Base-by-base conservation (phyloP, 2,888 invertebrate species). In the Apamea monoglypha region DNA sequence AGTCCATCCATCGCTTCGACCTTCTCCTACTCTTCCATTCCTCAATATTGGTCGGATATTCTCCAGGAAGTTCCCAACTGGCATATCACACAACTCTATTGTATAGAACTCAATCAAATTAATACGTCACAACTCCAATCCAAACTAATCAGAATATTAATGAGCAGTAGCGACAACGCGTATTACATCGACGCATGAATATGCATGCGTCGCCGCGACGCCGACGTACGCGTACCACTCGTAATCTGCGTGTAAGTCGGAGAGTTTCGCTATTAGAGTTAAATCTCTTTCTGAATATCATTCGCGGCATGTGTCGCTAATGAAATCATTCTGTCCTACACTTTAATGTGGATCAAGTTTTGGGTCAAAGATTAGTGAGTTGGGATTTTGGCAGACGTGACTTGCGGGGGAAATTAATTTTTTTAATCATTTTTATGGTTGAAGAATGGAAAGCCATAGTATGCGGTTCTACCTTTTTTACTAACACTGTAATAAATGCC, bases 301-400 rank as follows among this genome's bases (percentile, higher is more conserved):
- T 92, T 93, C 87, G 88, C 81, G 90, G 91, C 93, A 92, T 90
- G 91, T 92, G 92, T 84, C 90, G 88, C 91, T 92, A 91, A 93
- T 92, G 89, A 91, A 91, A 92, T 93, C 88, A 92, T 91, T 91
- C 89, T 88, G 90, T 90, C 87, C 84, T 86, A 88, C 87, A 86
- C 82, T 86, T 87, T 87, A 87, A 86, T 80, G 78, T 88, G 86
- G 87, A 90, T 88, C 86, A 88, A 90, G 90, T 89, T 91, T 89
- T 82, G 71, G 70, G 81, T n/a, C 89, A 89, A 76, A 87, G 88
- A 90, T 81, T 84, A 86, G 50, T 21, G 63, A 72, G 16, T 47
- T 53, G 44, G 21, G 63, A 14, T 67, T 76, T 76, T 53, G 63
- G 61, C 53, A 87, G 87, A 81, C 18, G 77, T 53, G 81, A 53